Evolutionary conservation across 2,888 invertebrate species (phyloP).

Genomic region (Chesias legatella): DNA sequence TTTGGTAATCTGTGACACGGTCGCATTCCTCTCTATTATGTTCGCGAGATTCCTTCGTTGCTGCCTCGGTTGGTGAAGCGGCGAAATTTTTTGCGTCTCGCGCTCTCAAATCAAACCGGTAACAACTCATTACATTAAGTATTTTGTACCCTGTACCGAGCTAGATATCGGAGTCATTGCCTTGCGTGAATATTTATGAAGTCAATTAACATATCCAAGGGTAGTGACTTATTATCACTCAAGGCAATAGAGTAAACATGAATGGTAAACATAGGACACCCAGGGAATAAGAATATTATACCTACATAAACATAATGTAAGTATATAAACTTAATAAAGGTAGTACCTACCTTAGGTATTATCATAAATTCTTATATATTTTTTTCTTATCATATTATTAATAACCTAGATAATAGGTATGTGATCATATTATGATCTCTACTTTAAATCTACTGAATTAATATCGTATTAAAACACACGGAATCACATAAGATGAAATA

Average conservation of each 20-base stretch:
- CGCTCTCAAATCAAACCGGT: conserved; percentile 72
- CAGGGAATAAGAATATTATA: too few species aligned
- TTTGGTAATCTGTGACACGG: conserved; percentile 27
- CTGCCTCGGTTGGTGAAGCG: conserved; percentile 54
- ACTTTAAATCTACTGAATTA: too few species aligned
- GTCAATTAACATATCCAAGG: conserved; percentile 15
- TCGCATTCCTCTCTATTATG: conserved; percentile 72
- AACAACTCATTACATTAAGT: conserved; percentile 51
- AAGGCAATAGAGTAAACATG: conserved; percentile 13
- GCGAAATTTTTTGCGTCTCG: conserved; percentile 72
- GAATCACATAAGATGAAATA: background rate
- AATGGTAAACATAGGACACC: conserved; percentile 10
- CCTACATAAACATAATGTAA: too few species aligned
- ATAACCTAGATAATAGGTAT: too few species aligned
- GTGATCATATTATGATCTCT: too few species aligned
- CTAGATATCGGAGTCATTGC: conserved; percentile 26
- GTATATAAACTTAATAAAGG: too few species aligned
- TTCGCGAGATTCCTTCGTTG: conserved; percentile 61
- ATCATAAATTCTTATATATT: too few species aligned
- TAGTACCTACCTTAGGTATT: too few species aligned
- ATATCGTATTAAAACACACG: too few species aligned
- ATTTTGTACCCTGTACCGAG: conserved; percentile 27
- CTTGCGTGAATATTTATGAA: conserved; percentile 22
- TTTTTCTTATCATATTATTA: too few species aligned
- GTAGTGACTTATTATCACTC: conserved; percentile 7